Evolutionary conservation across 2,113 vertebrate species (phyloP).

Genomic region (Embiotoca jacksoni): DNA sequence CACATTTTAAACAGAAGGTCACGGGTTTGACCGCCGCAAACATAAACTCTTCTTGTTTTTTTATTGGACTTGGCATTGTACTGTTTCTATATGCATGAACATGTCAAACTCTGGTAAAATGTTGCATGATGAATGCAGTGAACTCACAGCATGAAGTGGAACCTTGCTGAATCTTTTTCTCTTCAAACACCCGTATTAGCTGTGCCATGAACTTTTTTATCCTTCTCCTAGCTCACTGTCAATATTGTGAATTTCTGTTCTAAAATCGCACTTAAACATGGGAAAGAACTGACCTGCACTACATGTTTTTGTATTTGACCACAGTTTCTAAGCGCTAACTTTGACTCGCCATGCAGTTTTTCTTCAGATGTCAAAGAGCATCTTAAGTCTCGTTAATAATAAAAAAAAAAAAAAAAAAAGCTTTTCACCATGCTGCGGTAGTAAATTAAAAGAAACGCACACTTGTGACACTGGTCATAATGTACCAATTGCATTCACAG

Average conservation of each 20-base stretch:
- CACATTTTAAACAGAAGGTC: constrained; percentile 25
- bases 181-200: background rate
- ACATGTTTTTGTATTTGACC: background rate
- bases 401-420: background rate
- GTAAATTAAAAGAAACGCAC: background rate
- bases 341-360: background rate
- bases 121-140: background rate
- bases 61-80: background rate
- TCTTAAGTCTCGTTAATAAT: background rate
- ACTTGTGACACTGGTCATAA: background rate
- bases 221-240: background rate
- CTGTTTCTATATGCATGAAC: no score
- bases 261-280: background rate
- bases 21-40: constrained; percentile 22
- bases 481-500: background rate
- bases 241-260: background rate
- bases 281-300: background rate
- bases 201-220: constrained; percentile 13
- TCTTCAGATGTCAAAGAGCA: constrained; percentile 11
- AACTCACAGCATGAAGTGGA: background rate
- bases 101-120: background rate
- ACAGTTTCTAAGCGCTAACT: background rate
- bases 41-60: background rate
- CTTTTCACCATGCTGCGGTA: background rate
- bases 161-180: background rate